Base-by-base conservation (phyloP, 2,888 invertebrate genomes). In the Pharmacophagus antenor region DNA sequence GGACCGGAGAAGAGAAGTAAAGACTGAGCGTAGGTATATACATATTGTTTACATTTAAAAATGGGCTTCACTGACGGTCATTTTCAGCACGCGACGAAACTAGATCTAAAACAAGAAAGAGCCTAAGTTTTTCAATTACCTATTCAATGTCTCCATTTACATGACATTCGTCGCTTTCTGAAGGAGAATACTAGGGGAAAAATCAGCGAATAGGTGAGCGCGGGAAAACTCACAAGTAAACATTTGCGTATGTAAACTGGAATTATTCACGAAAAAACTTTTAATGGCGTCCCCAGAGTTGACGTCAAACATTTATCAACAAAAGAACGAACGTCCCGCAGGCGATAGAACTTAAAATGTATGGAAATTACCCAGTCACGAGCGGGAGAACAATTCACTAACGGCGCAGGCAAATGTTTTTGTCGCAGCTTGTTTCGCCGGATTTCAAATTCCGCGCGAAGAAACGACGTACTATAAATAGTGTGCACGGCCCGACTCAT, bases 271-370 rank as follows among this genome's bases (percentile, higher is more conserved):
- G 88, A 88, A 90, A 89, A 89, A 90, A 90, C 89, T 90, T 89
- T 89, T 90, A 90, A 90, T 90, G 90, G 90, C 89, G 89, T 90
- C 90, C 88, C 88, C 82, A 83, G 88, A 88, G 90, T 87, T 89
- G 82, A 88, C 88, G 90, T 88, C 89, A 90, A 90, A 89, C 89
- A 89, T 89, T 89, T 90, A 89, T 90, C 90, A 90, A 90, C 89
- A 90, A 89, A 89, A 89, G 89, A 90, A 89, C 85, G 88, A 89
- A 88, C 88, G 88, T 89, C 88, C 89, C 90, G 88, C 88, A 88
- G 90, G 89, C 89, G 89, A 89, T 88, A 83, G 88, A 90, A 89
- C 89, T 89, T 88, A 85, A 89, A 89, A 90, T 90, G 88, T 90
- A 90, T 90, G 90, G 88, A 90, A 89, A 90, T 90, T 90, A 89